Evolutionary conservation across 2,888 invertebrate genomes (phyloP).

Genomic region (Xestia ashworthii): DNA sequence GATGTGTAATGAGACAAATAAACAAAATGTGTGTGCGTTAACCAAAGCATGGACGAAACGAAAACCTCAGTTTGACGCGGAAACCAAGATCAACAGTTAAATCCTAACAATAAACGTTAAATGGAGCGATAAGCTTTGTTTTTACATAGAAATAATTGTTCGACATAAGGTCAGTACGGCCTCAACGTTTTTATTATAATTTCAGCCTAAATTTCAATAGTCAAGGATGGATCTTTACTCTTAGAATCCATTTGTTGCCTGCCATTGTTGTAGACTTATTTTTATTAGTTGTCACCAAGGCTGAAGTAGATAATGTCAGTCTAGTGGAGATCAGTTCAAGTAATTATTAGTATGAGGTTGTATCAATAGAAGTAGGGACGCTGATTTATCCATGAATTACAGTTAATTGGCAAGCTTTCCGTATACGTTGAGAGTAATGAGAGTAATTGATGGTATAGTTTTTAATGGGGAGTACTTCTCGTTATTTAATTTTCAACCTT

Average conservation of each 20-base stretch:
- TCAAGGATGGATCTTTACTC: conserved; percentile 62
- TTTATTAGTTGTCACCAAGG: conserved; percentile 55
- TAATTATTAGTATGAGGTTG: conserved; percentile 54
- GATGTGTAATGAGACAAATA: neutral
- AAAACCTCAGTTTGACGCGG: conserved; percentile 48
- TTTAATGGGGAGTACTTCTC: conserved; percentile 14
- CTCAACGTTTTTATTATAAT: conserved; percentile 59
- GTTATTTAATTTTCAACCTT: conserved; percentile 19
- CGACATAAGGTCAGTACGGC: conserved; percentile 55
- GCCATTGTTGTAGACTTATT: conserved; percentile 53
- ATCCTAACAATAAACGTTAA: conserved; percentile 61
- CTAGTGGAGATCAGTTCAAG: conserved; percentile 34
- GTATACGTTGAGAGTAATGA: conserved; percentile 33
- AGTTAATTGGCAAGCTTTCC: conserved; percentile 44
- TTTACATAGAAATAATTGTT: conserved; percentile 63
- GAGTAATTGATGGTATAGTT: conserved; percentile 33
- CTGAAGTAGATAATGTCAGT: conserved; percentile 6
- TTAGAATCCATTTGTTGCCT: conserved; percentile 43
- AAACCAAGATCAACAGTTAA: conserved; percentile 45
- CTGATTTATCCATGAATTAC: conserved; percentile 40
- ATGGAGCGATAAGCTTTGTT: conserved; percentile 67
- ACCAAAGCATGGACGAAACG: neutral
- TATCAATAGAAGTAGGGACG: conserved; percentile 37
- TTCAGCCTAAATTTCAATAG: conserved; percentile 59
- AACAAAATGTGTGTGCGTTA: neutral